A percentile compares a stretch with the other conserved stretches of the same genome.
These are phyloP conservation scores for Formicarius rufipectus DNA, from an alignment of 2,113 vertebrate species.

Conservation along the genomic window DNA sequence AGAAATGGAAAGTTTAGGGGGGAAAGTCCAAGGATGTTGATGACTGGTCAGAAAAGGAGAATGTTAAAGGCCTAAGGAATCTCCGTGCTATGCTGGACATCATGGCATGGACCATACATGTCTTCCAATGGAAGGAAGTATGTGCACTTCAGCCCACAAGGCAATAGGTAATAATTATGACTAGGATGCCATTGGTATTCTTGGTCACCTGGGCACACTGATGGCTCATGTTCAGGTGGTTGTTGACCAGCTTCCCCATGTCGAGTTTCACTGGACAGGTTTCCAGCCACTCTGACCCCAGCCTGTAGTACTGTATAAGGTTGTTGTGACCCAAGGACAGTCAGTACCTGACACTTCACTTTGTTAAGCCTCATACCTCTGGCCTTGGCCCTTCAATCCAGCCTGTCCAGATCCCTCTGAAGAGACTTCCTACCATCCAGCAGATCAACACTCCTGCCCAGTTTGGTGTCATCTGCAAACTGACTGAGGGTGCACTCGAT, in stretches of 20 bases:
- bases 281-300: not conserved
- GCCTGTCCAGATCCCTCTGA: not conserved
- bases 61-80: not conserved
- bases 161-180: not conserved
- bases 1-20: not conserved
- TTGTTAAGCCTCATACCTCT: not conserved
- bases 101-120: not conserved
- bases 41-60: not conserved
- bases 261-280: not conserved
- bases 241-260: not conserved
- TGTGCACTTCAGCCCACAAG: not conserved
- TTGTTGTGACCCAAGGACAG: not conserved
- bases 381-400: not conserved
- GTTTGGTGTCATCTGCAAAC: not conserved
- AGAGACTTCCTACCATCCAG: not conserved
- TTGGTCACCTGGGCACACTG: not conserved
- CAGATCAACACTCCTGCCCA: not conserved
- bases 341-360: not conserved
- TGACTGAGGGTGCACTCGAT: not conserved
- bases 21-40: not conserved
- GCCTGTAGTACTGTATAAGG: too few relatives aligned
- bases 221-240: not conserved
- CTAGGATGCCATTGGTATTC: not conserved
- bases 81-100: not conserved
- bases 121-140: not conserved